Evolutionary conservation across 2,888 invertebrate genomes (phyloP).

Genomic region (Platycnemis pennipes): DNA sequence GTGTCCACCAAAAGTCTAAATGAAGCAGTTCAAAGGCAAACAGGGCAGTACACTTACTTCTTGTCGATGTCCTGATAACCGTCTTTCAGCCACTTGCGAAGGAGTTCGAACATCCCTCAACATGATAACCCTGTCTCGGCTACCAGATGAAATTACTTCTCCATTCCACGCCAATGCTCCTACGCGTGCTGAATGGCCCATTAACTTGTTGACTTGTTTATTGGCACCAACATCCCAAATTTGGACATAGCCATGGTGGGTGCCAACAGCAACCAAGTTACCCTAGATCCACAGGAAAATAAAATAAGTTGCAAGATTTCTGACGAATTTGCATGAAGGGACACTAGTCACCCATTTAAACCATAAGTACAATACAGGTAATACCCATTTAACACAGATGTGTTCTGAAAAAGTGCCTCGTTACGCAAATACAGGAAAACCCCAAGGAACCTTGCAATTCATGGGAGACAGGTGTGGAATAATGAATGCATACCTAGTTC

Average conservation of each 20-base stretch:
- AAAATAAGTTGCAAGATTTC: not conserved
- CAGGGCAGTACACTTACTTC: constrained; percentile 85
- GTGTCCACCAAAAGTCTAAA: no score
- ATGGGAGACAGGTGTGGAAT: no score
- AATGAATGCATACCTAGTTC: no score
- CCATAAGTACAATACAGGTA: not conserved
- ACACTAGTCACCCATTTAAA: not conserved
- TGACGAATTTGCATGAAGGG: not conserved
- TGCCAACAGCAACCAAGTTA: constrained; percentile 97
- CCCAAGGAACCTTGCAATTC: no score
- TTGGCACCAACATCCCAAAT: constrained; percentile 98
- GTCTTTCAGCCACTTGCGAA: constrained; percentile 87
- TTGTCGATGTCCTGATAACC: constrained; percentile 95
- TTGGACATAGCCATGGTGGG: constrained; percentile 97
- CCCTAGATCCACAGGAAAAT: constrained; percentile 80
- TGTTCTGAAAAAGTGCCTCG: no score
- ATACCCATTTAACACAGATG: not conserved
- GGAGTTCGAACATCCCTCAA: constrained; percentile 96
- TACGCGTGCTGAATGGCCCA: constrained; percentile 95
- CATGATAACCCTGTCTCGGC: constrained; percentile 94
- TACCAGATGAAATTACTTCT: constrained; percentile 97
- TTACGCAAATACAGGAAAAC: no score
- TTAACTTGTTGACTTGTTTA: constrained; percentile 94
- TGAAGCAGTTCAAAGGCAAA: no score
- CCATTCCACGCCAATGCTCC: constrained; percentile 98